Percentiles rank a stretch among this genome's conserved stretches.
phyloP scores from a whole-genome alignment of 2,888 invertebrate genomes.

The Agrotis puta region DNA sequence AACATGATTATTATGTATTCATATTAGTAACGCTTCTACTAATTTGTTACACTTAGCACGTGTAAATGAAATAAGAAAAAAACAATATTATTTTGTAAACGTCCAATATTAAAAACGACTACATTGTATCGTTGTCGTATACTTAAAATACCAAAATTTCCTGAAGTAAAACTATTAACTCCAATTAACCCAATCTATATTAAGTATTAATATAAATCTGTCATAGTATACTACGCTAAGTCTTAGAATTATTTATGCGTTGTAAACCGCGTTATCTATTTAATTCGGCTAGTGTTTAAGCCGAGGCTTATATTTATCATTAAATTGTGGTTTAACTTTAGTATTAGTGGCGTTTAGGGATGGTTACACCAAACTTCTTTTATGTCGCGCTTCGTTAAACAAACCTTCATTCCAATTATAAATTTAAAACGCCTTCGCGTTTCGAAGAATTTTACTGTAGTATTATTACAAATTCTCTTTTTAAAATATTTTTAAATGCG shows the following conservation, averaged over 20 bases:
- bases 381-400: constrained; percentile 6
- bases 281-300: constrained; percentile 45
- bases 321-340: constrained; percentile 59
- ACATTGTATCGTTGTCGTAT: background rate
- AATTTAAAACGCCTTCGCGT: background rate
- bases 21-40: background rate
- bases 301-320: constrained; percentile 57
- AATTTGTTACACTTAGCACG: background rate
- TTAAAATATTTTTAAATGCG: background rate
- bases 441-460: background rate
- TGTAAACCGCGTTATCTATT: constrained; percentile 49
- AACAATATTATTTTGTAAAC: background rate
- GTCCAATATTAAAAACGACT: background rate
- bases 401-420: background rate
- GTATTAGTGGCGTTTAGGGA: constrained; percentile 57
- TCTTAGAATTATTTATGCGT: constrained; percentile 46
- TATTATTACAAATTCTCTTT: background rate
- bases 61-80: no score
- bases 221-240: constrained; percentile 37
- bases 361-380: constrained; percentile 59
- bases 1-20: background rate
- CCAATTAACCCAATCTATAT: constrained; percentile 22
- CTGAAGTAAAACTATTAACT: constrained; percentile 10
- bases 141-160: background rate
- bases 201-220: constrained; percentile 37